Evolutionary conservation across 2,888 invertebrate species (phyloP).

Genomic region (Alsophila aescularia): DNA sequence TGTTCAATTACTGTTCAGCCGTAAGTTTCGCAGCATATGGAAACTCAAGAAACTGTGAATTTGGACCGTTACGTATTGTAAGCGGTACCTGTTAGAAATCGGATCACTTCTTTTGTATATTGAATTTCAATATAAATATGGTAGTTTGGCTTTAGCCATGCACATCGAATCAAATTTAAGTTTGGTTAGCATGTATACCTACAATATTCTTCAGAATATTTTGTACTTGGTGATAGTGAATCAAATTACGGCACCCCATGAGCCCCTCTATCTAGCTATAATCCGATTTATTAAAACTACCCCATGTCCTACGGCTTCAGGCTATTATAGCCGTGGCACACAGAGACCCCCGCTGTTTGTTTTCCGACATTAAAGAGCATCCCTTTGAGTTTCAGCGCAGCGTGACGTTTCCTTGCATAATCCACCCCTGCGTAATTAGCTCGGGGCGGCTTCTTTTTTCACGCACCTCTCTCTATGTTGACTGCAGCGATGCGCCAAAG

Average conservation of each 20-base stretch:
- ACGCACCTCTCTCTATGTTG: slow-evolving; percentile 61
- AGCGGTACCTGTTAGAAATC: slow-evolving; percentile 4
- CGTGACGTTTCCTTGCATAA: slow-evolving; percentile 71
- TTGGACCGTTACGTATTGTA: slow-evolving; percentile 24
- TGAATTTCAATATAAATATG: background rate
- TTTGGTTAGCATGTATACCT: too few relatives aligned
- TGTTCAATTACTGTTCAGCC: slow-evolving; percentile 41
- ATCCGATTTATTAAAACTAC: slow-evolving; percentile 50
- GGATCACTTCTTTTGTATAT: background rate
- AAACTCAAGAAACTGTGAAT: slow-evolving; percentile 32
- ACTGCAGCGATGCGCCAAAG: slow-evolving; percentile 79
- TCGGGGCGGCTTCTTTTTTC: slow-evolving; percentile 64
- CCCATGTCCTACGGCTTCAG: slow-evolving; percentile 30
- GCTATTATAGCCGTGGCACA: slow-evolving; percentile 27
- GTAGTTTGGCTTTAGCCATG: background rate
- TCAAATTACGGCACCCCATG: slow-evolving; percentile 22
- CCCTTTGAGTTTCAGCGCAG: slow-evolving; percentile 63
- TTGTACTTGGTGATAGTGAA: slow-evolving; percentile 8
- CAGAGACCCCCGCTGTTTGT: slow-evolving; percentile 73
- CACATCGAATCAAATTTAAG: background rate
- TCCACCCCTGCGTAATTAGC: slow-evolving; percentile 69
- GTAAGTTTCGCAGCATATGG: slow-evolving; percentile 10
- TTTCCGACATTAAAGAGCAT: slow-evolving; percentile 61
- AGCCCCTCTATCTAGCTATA: slow-evolving; percentile 41
- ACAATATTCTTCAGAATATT: too few relatives aligned